phyloP scores from a whole-genome alignment of 2,888 invertebrate genomes.

The Brachypterus glaber region DNA sequence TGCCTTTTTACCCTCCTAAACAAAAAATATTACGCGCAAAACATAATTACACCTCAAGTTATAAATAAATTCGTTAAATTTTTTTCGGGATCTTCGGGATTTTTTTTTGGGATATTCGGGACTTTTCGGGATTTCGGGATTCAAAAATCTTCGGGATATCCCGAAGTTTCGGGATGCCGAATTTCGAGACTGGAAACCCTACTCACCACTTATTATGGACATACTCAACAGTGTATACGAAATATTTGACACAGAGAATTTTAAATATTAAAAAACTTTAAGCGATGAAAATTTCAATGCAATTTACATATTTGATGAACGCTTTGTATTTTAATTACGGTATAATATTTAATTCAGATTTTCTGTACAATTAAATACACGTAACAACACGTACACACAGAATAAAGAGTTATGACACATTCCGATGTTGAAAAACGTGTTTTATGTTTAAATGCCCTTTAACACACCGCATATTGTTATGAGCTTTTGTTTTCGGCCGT shows the following conservation, averaged over 20 bases:
- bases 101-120: too few species aligned
- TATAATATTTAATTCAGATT: slow-evolving; percentile 43
- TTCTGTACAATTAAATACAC: slow-evolving; percentile 42
- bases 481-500: slow-evolving; percentile 14
- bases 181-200: too few species aligned
- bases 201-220: too few species aligned
- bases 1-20: too few species aligned
- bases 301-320: slow-evolving; percentile 42
- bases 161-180: too few species aligned
- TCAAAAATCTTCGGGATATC: too few species aligned
- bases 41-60: too few species aligned
- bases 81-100: too few species aligned
- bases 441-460: slow-evolving; percentile 30
- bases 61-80: too few species aligned
- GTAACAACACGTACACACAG: slow-evolving; percentile 32
- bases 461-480: slow-evolving; percentile 21
- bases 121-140: too few species aligned
- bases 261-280: slow-evolving; percentile 42
- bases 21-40: too few species aligned
- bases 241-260: slow-evolving; percentile 26
- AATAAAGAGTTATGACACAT: slow-evolving; percentile 36
- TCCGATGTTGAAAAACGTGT: slow-evolving; percentile 34
- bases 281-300: slow-evolving; percentile 41
- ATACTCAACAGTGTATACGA: slow-evolving; percentile 21
- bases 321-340: slow-evolving; percentile 43